Evolutionary conservation across 2,888 invertebrate species (phyloP).

Genomic region (Thumatha senex): DNA sequence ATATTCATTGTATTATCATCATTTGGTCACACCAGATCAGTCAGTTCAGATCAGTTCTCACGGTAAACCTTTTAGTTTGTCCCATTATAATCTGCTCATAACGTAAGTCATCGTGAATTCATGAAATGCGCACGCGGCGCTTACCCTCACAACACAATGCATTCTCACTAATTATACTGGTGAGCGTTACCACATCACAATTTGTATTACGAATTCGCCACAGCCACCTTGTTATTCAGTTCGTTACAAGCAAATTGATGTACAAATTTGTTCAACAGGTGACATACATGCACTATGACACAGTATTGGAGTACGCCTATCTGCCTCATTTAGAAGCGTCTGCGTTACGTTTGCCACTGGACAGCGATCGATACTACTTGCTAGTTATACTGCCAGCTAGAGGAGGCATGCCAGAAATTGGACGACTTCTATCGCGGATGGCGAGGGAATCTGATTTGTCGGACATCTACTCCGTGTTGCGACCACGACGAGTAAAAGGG

Average conservation of each 20-base stretch:
- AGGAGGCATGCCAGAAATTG: slow-evolving; percentile 84
- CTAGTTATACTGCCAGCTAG: slow-evolving; percentile 88
- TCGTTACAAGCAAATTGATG: slow-evolving; percentile 27
- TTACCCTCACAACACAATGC: slow-evolving; percentile 25
- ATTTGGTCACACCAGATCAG: no score
- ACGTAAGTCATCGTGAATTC: slow-evolving; percentile 11
- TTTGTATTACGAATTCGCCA: slow-evolving; percentile 31
- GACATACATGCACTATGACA: slow-evolving; percentile 89
- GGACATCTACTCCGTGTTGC: slow-evolving; percentile 86
- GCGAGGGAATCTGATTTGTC: slow-evolving; percentile 85
- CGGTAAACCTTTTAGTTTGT: no score
- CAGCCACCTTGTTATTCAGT: slow-evolving; percentile 18
- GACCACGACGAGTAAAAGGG: slow-evolving; percentile 88
- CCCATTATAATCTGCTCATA: no score
- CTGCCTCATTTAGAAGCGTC: slow-evolving; percentile 88
- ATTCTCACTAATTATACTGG: slow-evolving; percentile 25
- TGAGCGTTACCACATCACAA: slow-evolving; percentile 26
- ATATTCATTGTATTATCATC: no score
- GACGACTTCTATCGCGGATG: slow-evolving; percentile 86
- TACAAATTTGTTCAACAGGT: slow-evolving; percentile 65
- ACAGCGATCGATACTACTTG: slow-evolving; percentile 91
- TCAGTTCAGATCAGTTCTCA: neutral
- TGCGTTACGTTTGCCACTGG: slow-evolving; percentile 90
- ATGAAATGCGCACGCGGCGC: neutral
- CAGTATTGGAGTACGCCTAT: slow-evolving; percentile 89